Base-by-base conservation (phyloP, 64 coral and sea anemone species). In the Stylophora pistillata region DNA sequence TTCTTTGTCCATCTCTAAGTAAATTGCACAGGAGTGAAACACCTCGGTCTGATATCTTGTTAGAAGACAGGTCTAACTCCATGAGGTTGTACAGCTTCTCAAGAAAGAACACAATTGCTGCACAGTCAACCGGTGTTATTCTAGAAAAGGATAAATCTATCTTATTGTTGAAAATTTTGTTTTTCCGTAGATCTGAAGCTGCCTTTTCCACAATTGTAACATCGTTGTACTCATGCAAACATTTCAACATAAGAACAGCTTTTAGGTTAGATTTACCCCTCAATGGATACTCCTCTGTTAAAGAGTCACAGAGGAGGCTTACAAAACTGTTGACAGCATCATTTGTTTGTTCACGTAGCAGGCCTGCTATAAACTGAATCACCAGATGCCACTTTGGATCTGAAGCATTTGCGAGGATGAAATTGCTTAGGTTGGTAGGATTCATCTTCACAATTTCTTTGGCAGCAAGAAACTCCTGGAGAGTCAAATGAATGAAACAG, bases 401-500 rank as follows among this genome's bases (percentile, higher is more conserved):
- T 15, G 53, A 53, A 12, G 53, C 75, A 56, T 58, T 78, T 55
- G 83, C 9, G 17, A 68, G 10, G 15, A 86, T 86, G 25, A 69
- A 86, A 2, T 25, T 68, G 53, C n/a, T 56, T 25, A 72, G n/a
- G 7, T 72, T 10, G 15, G 13, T 23, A 1, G 75, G 47, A 75
- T 88, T 7, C 73, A 61, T 88, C 23, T 77, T 88, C 32, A 33
- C 73, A n/a, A 88, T 77, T 47, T 74, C 55, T 77, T 73, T 62
- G n/a, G 86, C 86, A 29, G 86, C 86, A 63, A 88, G 70, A 52
- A 88, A 74, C 20, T 87, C 71, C 59, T 88, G 86, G 12, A 88
- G 70, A n/a, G 73, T 88, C 72, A 88, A 76, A 88, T 78, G 86
- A 33, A 78, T 78, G 41, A 88, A 88, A 10, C 86, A 88, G 52